These are phyloP conservation scores for Chaetodon trifasciatus DNA, from an alignment of 2,797 vertebrate genomes.

Conservation along the genomic window DNA sequence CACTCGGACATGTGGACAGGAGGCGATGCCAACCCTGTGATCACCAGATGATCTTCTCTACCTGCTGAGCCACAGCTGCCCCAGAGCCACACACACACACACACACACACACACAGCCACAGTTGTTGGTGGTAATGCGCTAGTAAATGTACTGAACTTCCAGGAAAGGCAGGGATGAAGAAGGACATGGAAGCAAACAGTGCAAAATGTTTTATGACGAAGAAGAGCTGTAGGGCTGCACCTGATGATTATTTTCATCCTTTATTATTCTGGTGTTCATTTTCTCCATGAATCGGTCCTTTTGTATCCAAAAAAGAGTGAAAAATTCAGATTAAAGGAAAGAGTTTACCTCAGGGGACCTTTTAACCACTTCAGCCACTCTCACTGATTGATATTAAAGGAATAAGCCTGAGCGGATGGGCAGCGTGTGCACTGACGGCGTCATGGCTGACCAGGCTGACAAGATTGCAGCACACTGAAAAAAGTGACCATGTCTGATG, in stretches of 20 bases:
- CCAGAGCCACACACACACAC: neutral
- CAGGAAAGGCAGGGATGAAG: neutral
- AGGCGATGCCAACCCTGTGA: neutral
- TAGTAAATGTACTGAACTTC: too few species aligned
- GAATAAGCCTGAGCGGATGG: neutral
- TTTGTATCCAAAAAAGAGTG: neutral
- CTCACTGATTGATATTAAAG: neutral
- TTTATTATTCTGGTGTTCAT: neutral
- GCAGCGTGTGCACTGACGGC: neutral
- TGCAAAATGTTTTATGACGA: too few species aligned
- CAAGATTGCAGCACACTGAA: neutral
- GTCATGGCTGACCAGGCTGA: neutral
- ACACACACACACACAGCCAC: neutral
- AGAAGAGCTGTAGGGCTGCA: neutral
- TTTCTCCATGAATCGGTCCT: neutral
- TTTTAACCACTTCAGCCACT: neutral
- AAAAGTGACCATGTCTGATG: neutral
- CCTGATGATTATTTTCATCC: neutral
- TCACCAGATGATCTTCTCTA: neutral
- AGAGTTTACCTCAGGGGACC: neutral
- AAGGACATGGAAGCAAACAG: too few species aligned
- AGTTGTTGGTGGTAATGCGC: neutral
- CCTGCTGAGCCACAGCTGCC: neutral
- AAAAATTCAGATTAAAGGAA: neutral
- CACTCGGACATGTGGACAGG: conserved; percentile 15